Base-by-base conservation (phyloP, 2,888 invertebrate species). In the Electrophaes corylata region DNA sequence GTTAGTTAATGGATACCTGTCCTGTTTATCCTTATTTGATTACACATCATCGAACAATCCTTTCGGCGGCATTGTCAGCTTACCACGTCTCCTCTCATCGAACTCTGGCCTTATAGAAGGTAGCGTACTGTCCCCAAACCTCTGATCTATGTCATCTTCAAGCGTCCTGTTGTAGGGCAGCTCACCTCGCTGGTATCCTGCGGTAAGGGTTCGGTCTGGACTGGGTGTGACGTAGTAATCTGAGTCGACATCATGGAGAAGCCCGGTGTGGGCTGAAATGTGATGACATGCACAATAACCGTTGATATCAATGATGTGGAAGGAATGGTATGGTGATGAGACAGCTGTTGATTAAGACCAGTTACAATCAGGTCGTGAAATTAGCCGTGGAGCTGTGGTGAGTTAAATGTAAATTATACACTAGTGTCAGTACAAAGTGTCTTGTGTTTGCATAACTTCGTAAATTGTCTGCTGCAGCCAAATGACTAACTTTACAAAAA, bases 11-110 rank as follows among this genome's bases (percentile, higher is more conserved):
- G 11, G 8, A 37, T 37, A 8, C 8, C 8, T 37, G 18, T 37
- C 18, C 37, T 37, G 0, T n/a, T n/a, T n/a, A n/a, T n/a, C n/a
- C n/a, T n/a, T n/a, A n/a, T n/a, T n/a, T 41, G 11, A 20, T n/a
- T 52, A 45, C 37, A 97, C 96, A 81, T 97, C 97, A 78, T 97
- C 97, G 69, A 97, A 97, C 58, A 97, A 92, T 8, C 96, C 96
- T 66, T 95, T 92, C 0, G 96, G 96, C 0, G 96, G 95, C 60
- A 94, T 93, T 0, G 94, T 95, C 70, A 94, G 92, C 64, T 94
- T 93, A 48, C 83, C 83, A 39, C 85, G 69, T 18, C 86, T 72
- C 0, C 86, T 76, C 1, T 83, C 82, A 0, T 84, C 82, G 12
- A 71, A 76, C 40, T 88, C 86, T 0, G 78, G 72, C 66, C 88